phyloP scores from a whole-genome alignment of 2,797 vertebrate species.

The Schizothorax lantsangensis region DNA sequence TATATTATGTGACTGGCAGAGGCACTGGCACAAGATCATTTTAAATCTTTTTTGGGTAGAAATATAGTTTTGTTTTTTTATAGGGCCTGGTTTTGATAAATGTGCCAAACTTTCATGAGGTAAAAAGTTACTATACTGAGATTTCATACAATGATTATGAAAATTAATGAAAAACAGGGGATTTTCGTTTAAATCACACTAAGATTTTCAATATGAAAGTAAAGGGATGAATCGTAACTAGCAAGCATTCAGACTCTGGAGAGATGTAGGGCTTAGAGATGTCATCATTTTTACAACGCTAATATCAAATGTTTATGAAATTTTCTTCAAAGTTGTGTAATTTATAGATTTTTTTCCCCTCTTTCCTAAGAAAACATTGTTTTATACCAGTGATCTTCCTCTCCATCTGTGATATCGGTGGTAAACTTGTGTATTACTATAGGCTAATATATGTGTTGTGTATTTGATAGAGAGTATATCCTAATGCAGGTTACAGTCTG shows the following conservation, averaged over 20 bases:
- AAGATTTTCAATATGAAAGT: conserved; percentile 15
- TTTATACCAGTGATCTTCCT: conserved; percentile 39
- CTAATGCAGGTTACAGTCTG: conserved; percentile 40
- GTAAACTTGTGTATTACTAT: conserved; percentile 59
- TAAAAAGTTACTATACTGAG: conserved; percentile 39
- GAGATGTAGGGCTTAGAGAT: conserved; percentile 58
- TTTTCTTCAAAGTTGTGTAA: conserved; percentile 36
- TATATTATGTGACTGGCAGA: conserved; percentile 19
- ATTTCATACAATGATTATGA: conserved; percentile 18
- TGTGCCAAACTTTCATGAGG: conserved; percentile 66
- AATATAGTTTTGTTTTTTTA: background rate
- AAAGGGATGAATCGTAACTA: conserved; percentile 14
- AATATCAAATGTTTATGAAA: conserved; percentile 29
- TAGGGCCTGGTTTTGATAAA: conserved; percentile 14
- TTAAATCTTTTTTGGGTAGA: background rate
- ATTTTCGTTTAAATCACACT: conserved; percentile 46
- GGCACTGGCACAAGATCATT: background rate
- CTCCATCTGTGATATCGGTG: conserved; percentile 66
- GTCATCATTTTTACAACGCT: conserved; percentile 48
- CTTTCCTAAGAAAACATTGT: conserved; percentile 46
- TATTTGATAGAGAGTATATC: conserved; percentile 62
- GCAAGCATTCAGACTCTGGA: conserved; percentile 39
- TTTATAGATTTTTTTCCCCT: conserved; percentile 33
- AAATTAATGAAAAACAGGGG: conserved; percentile 40
- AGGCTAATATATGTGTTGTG: conserved; percentile 62